phyloP scores from a whole-genome alignment of 2,888 invertebrate species.

The Apomyelois bistriatella region DNA sequence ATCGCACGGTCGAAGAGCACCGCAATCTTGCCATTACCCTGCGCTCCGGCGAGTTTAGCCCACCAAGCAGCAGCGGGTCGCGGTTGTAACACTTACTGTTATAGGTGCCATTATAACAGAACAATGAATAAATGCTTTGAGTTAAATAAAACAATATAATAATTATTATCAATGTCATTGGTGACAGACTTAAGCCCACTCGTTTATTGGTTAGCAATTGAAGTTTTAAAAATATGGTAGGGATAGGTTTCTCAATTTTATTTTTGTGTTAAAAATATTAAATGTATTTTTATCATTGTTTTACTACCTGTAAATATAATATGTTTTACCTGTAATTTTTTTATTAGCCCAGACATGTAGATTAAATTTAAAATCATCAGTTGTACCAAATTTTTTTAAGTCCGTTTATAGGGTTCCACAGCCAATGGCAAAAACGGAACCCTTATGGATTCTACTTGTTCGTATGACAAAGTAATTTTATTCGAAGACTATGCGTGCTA shows the following conservation, averaged over 20 bases:
- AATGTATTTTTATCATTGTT: too few relatives aligned
- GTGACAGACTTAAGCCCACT: constrained; percentile 4
- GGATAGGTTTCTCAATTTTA: not conserved
- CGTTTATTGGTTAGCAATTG: constrained; percentile 7
- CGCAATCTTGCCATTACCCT: constrained; percentile 35
- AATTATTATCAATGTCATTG: constrained; percentile 24
- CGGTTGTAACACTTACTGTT: constrained; percentile 41
- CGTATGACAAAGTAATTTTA: too few relatives aligned
- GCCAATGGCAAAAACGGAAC: too few relatives aligned
- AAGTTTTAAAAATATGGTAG: not conserved
- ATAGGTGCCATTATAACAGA: constrained; percentile 66
- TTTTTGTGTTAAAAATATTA: too few relatives aligned
- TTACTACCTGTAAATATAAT: too few relatives aligned
- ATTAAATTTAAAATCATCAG: too few relatives aligned
- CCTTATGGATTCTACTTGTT: too few relatives aligned
- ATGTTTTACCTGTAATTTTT: too few relatives aligned
- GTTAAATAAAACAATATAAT: constrained; percentile 27
- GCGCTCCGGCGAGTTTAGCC: constrained; percentile 30
- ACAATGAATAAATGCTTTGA: constrained; percentile 28
- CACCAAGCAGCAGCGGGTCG: constrained; percentile 45
- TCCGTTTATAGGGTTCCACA: too few relatives aligned
- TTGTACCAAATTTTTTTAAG: too few relatives aligned
- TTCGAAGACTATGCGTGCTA: too few relatives aligned
- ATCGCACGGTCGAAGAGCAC: constrained; percentile 44
- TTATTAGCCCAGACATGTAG: too few relatives aligned